These are phyloP conservation scores for Podarcis lilfordi DNA, from an alignment of 2,797 vertebrate genomes.

Conservation along the genomic window DNA sequence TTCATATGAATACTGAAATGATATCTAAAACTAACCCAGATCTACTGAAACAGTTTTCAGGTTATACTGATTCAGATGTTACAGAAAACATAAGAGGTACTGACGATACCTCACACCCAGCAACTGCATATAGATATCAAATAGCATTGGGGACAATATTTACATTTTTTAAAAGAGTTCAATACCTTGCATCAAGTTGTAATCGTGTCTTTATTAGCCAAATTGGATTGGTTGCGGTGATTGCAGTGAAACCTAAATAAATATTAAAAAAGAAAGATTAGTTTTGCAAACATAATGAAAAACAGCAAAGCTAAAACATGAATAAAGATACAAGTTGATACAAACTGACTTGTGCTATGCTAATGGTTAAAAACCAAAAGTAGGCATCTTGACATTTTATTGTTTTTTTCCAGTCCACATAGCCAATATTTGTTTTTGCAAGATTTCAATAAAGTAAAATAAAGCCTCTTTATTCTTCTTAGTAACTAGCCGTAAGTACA, in stretches of 20 bases:
- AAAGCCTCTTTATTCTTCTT: conserved; percentile 35
- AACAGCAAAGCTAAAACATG: conserved; percentile 20
- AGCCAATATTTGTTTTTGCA: conserved; percentile 51
- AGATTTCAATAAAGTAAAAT: conserved; percentile 34
- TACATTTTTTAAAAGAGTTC: neutral
- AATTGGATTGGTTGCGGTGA: conserved; percentile 96
- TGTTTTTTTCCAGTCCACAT: conserved; percentile 58
- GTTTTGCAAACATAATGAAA: conserved; percentile 54
- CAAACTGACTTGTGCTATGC: conserved; percentile 62
- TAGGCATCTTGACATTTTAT: conserved; percentile 42
- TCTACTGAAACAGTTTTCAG: neutral
- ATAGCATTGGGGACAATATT: too few relatives aligned
- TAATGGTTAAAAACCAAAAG: conserved; percentile 49
- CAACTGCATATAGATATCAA: too few relatives aligned
- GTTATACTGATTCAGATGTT: too few relatives aligned
- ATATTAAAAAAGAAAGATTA: conserved; percentile 78
- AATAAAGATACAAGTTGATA: conserved; percentile 46
- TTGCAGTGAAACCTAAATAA: conserved; percentile 93
- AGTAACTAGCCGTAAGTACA: conserved; percentile 52
- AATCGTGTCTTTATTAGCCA: conserved; percentile 98
- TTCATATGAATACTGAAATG: neutral
- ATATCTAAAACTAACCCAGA: neutral
- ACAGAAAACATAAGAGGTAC: too few relatives aligned
- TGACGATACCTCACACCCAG: too few relatives aligned
- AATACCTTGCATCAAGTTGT: conserved; percentile 95